Percentiles rank a stretch among this genome's conserved stretches.
Evolutionary conservation across 1,140 invertebrate genomes (phyloP).

Genomic region (Drosophila sucinea): DNA sequence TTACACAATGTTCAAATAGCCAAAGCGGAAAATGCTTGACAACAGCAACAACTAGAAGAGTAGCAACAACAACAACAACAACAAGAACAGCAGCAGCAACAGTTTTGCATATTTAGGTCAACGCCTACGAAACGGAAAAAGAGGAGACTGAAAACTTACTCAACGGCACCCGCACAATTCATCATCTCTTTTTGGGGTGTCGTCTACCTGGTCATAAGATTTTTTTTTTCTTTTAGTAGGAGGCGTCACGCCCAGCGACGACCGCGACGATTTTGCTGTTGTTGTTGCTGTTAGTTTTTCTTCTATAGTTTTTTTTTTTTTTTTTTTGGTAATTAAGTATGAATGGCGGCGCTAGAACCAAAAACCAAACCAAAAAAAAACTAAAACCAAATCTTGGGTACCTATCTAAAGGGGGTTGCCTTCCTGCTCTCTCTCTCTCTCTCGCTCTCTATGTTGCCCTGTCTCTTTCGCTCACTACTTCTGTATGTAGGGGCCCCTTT

Average conservation of each 20-base stretch:
- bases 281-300: conserved; percentile 29
- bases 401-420: conserved; percentile 43
- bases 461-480: conserved; percentile 13
- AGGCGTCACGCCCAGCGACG: conserved; percentile 63
- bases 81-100: conserved; percentile 1
- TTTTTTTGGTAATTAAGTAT: conserved; percentile 78
- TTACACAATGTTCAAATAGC: conserved; percentile 65
- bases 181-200: conserved; percentile 64
- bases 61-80: background rate
- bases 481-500: conserved; percentile 49
- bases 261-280: conserved; percentile 51
- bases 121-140: conserved; percentile 63
- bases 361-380: conserved; percentile 43
- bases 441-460: background rate
- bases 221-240: conserved; percentile 23
- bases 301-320: conserved; percentile 26
- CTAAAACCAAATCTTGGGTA: conserved; percentile 44
- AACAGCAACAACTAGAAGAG: conserved; percentile 28
- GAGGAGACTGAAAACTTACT: conserved; percentile 69
- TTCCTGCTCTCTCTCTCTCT: conserved; percentile 14
- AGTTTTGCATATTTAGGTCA: conserved; percentile 69
- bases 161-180: conserved; percentile 74
- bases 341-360: conserved; percentile 76
- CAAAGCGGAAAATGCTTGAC: conserved; percentile 60
- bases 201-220: conserved; percentile 72